Base-by-base conservation (phyloP, 2,113 vertebrate species). In the Arothron firmamentum region DNA sequence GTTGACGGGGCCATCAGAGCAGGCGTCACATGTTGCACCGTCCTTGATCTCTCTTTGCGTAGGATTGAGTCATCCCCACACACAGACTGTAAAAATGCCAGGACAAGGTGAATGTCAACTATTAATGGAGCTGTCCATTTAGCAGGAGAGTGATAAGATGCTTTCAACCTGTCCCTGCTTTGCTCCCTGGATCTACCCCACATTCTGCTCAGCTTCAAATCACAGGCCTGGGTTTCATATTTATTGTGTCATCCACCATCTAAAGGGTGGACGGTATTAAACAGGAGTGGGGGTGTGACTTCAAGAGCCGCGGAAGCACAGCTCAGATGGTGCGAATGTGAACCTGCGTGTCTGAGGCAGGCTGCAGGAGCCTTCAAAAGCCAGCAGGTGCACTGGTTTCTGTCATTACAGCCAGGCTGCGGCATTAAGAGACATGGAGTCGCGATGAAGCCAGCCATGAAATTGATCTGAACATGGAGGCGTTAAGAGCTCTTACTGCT, bases 371-470 rank as follows among this genome's bases (percentile, higher is more conserved):
- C 7, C 25, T 52, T 42, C 43, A 13, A 59, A 45, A 54, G 42
- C 28, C 19, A 1, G 41, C 31, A 3, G 20, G 25, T 16, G 62
- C 18, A 21, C 53, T 3, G 45, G 51, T 52, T 58, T 47, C 52
- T 25, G 55, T 49, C 67, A 62, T 13, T 38, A 51, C 19, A 6
- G 45, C 7, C 23, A 19, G 12, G 63, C 48, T 54, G 70, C 67
- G 75, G 54, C 67, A 67, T 67, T 66, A 52, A 67, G 25, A 55
- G 53, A 65, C 12, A 3, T 49, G 61, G 65, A 8, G 56, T 48
- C 21, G 14, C 14, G 10, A 79, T 67, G 80, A 78, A 82, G 65
- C 75, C 78, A 81, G 70, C 74, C 78, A 77, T 88, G 84, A 88
- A 88, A 87, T 84, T 80, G 77, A 84, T 79, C 69, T 62, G 59